Conservation (phyloP, 2,797 vertebrate genomes). For the Pipistrellus pipistrellus region DNA sequence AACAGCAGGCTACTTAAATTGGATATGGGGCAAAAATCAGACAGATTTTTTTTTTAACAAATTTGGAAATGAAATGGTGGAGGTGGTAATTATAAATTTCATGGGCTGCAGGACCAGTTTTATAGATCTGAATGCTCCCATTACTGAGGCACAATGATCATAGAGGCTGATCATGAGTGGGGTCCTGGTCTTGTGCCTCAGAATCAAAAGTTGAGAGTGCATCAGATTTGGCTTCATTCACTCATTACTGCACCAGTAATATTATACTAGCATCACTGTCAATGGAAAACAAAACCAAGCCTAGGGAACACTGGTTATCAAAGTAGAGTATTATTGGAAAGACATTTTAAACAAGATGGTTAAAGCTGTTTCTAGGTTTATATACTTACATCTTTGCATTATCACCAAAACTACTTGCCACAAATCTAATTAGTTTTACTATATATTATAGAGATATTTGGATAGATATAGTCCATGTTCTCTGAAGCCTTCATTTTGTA, state of each 20-base stretch:
- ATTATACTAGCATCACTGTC: neutral
- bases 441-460: neutral
- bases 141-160: neutral
- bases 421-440: neutral
- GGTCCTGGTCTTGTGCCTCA: neutral
- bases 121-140: neutral
- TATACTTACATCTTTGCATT: neutral
- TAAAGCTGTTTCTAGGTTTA: neutral
- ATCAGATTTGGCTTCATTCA: neutral
- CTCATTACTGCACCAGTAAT: neutral
- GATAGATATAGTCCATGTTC: neutral
- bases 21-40: neutral
- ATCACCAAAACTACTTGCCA: neutral
- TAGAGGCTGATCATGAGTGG: neutral
- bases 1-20: neutral
- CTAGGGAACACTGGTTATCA: neutral
- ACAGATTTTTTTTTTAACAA: slow-evolving; percentile 14
- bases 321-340: neutral
- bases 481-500: neutral
- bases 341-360: neutral
- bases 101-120: neutral
- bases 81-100: neutral
- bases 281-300: neutral
- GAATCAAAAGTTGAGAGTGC: neutral
- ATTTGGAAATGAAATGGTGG: neutral